A percentile compares a stretch with the other conserved stretches of the same genome.
These are phyloP conservation scores for Drosophila recens DNA, from an alignment of 2,888 invertebrate species.

Conservation along the genomic window DNA sequence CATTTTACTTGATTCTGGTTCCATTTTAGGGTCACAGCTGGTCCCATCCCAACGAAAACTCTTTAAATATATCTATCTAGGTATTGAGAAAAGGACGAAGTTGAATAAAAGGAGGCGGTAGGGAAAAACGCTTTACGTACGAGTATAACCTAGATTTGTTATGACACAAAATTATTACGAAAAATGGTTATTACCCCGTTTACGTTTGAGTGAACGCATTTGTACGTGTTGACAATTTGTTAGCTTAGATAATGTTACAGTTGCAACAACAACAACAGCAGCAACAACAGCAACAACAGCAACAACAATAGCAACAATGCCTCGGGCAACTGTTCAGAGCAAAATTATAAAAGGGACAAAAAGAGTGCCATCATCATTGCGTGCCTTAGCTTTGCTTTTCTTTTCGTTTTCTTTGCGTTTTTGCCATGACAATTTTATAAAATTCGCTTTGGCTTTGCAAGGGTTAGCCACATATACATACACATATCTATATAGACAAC, in stretches of 20 bases:
- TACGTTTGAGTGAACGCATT: constrained; percentile 84
- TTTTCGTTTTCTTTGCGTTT: constrained; percentile 28
- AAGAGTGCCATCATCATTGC: constrained; percentile 62
- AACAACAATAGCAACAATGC: constrained; percentile 38
- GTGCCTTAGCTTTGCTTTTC: constrained; percentile 45
- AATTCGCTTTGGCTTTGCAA: constrained; percentile 67
- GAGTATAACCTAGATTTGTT: constrained; percentile 81
- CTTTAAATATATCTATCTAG: neutral
- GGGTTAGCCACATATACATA: constrained; percentile 62
- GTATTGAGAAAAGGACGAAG: neutral
- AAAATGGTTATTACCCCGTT: constrained; percentile 84
- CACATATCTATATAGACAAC: constrained; percentile 31
- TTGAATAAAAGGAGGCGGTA: neutral
- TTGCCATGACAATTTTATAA: constrained; percentile 66
- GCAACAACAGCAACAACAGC: constrained; percentile 11
- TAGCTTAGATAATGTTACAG: constrained; percentile 78
- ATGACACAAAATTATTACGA: constrained; percentile 82
- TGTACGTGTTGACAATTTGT: constrained; percentile 84
- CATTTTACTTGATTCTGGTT: neutral
- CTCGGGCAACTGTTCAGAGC: constrained; percentile 27
- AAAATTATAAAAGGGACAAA: constrained; percentile 34
- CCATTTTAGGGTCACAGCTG: constrained; percentile 7
- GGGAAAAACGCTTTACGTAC: constrained; percentile 10
- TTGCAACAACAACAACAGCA: constrained; percentile 46
- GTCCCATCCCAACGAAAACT: neutral